These are phyloP conservation scores for Chironomus tepperi DNA, from an alignment of 1,140 invertebrate species.

Conservation along the genomic window DNA sequence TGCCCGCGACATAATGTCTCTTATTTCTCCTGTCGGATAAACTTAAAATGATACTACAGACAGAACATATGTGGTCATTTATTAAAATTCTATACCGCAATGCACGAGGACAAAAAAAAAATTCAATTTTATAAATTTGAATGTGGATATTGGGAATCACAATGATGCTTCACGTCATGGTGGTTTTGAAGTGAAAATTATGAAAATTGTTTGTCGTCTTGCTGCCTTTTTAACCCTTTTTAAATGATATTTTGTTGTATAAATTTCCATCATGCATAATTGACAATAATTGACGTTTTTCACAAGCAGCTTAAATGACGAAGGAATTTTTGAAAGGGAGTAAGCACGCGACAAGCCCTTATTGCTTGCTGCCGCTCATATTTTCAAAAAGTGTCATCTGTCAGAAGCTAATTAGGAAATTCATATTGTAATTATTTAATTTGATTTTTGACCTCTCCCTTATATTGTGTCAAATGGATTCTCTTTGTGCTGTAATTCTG, in stretches of 20 bases:
- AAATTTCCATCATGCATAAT: background rate
- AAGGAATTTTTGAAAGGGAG: background rate
- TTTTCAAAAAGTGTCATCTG: too few species aligned
- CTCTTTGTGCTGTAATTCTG: too few species aligned
- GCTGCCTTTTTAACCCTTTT: background rate
- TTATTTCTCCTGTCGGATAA: background rate
- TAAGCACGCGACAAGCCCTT: background rate
- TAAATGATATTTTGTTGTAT: background rate
- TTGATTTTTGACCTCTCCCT: background rate
- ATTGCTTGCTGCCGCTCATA: too few species aligned
- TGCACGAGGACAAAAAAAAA: too few species aligned
- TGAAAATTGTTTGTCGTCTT: background rate
- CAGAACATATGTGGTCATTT: background rate
- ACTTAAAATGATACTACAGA: background rate
- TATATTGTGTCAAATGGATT: too few species aligned
- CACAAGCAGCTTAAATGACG: background rate
- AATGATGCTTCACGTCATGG: background rate
- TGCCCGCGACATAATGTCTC: background rate
- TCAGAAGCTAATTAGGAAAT: too few species aligned
- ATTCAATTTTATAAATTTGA: background rate
- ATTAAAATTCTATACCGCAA: background rate
- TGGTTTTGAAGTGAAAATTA: background rate
- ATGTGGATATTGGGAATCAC: too few species aligned
- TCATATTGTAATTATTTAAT: background rate
- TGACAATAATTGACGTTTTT: slow-evolving; percentile 9